These are phyloP conservation scores for Platypus cylindrus DNA, from an alignment of 2,888 invertebrate species.

Conservation along the genomic window DNA sequence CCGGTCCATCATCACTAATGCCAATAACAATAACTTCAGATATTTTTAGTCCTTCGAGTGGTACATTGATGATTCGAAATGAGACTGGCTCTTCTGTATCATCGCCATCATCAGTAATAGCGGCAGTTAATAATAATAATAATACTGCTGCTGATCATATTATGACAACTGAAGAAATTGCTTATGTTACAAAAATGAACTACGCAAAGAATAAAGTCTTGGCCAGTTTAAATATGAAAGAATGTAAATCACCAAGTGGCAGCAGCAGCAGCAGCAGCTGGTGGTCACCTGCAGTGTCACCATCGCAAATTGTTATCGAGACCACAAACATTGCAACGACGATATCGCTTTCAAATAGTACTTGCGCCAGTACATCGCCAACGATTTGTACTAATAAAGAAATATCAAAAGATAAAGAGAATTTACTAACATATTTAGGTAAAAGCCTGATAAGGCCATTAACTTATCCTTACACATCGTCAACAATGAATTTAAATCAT, in stretches of 20 bases:
- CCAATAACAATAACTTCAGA: too few relatives aligned
- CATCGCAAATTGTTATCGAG: too few relatives aligned
- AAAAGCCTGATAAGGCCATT: conserved; percentile 48
- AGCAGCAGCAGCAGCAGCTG: not conserved
- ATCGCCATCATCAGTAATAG: too few relatives aligned
- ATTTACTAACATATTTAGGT: conserved; percentile 26
- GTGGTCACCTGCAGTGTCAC: not conserved
- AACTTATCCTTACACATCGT: conserved; percentile 50
- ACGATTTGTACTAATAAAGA: conserved; percentile 11
- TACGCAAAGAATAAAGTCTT: conserved; percentile 34
- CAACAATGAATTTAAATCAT: too few relatives aligned
- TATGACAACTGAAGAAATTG: conserved; percentile 33
- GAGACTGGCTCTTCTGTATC: conserved; percentile 13
- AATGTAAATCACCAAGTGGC: conserved; percentile 1
- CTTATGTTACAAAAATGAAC: conserved; percentile 31
- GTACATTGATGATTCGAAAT: too few relatives aligned
- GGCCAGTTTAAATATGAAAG: conserved; percentile 17
- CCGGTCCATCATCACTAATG: conserved; percentile 19
- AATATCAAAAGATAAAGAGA: conserved; percentile 18
- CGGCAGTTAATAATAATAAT: conserved; percentile 6
- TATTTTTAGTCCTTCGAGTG: conserved; percentile 12
- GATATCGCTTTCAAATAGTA: too few relatives aligned
- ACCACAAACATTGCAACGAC: too few relatives aligned
- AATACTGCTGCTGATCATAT: too few relatives aligned
- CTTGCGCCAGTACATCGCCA: too few relatives aligned